Evolutionary conservation across 2,113 vertebrate genomes (phyloP).

Genomic region (Rhinoptilus africanus): DNA sequence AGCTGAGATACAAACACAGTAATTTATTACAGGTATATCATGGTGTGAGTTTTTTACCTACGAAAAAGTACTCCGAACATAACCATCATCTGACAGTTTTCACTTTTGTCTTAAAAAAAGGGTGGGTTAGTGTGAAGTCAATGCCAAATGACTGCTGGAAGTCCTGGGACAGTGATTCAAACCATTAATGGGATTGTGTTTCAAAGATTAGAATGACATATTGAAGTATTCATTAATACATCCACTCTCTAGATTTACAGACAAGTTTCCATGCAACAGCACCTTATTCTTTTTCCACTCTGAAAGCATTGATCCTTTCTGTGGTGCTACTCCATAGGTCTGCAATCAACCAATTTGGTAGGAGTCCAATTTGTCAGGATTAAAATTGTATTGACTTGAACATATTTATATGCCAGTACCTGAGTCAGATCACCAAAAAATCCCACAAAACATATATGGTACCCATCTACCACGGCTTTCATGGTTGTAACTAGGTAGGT

Average conservation of each 20-base stretch:
- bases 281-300: not conserved
- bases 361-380: not conserved
- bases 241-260: not conserved
- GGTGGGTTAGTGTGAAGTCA: not conserved
- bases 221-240: not conserved
- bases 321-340: not conserved
- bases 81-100: not conserved
- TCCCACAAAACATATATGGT: not conserved
- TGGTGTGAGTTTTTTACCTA: not conserved
- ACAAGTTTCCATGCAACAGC: not conserved
- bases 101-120: not conserved
- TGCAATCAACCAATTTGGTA: not conserved
- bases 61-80: not conserved
- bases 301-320: not conserved
- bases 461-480: not conserved
- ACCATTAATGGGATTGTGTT: fast-evolving
- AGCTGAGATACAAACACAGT: not conserved
- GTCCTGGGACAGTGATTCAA: not conserved
- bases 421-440: not conserved
- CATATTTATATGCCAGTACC: not conserved
- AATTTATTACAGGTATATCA: not conserved
- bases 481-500: not conserved
- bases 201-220: not conserved
- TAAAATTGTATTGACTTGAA: not conserved
- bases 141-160: not conserved